Percentiles rank a stretch among this genome's conserved stretches.
Conservation (phyloP, 2,797 vertebrate genomes). For the Bufotes viridis region DNA sequence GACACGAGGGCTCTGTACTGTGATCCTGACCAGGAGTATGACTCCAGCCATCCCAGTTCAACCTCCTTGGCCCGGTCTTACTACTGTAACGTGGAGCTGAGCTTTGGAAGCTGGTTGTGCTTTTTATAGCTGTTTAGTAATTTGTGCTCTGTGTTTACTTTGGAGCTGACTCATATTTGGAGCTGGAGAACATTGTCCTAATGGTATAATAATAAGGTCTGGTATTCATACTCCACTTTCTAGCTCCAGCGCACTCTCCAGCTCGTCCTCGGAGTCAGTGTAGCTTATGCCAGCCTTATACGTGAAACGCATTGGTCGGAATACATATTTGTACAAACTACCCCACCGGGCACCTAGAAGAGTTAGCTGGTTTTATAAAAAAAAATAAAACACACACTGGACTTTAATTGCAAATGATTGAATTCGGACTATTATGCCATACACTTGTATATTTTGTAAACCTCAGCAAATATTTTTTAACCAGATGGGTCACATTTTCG, state of each 20-base stretch:
- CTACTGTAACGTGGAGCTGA: slow-evolving; percentile 37
- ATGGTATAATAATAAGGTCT: slow-evolving; percentile 54
- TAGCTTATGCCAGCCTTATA: not conserved
- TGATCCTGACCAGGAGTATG: slow-evolving; percentile 27
- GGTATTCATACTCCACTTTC: slow-evolving; percentile 44
- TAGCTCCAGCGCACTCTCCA: slow-evolving; percentile 16
- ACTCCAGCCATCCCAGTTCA: slow-evolving; percentile 14
- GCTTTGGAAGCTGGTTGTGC: slow-evolving; percentile 24
- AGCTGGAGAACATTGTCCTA: slow-evolving; percentile 52
- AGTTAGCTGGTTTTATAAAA: no score
- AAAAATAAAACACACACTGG: no score
- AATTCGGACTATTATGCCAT: no score
- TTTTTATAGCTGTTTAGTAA: slow-evolving; percentile 61
- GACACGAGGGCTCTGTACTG: not conserved
- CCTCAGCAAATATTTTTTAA: no score
- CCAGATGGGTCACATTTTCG: no score
- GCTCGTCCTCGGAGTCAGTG: not conserved
- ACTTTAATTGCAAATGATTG: no score
- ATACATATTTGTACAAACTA: no score
- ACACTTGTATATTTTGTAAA: no score
- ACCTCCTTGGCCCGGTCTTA: slow-evolving; percentile 28
- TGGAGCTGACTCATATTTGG: slow-evolving; percentile 48
- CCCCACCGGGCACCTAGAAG: no score
- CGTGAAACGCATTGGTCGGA: no score
- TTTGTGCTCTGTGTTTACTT: slow-evolving; percentile 56